These are phyloP conservation scores for Arvicanthis niloticus DNA, from an alignment of 2,113 vertebrate genomes.

Conservation along the genomic window DNA sequence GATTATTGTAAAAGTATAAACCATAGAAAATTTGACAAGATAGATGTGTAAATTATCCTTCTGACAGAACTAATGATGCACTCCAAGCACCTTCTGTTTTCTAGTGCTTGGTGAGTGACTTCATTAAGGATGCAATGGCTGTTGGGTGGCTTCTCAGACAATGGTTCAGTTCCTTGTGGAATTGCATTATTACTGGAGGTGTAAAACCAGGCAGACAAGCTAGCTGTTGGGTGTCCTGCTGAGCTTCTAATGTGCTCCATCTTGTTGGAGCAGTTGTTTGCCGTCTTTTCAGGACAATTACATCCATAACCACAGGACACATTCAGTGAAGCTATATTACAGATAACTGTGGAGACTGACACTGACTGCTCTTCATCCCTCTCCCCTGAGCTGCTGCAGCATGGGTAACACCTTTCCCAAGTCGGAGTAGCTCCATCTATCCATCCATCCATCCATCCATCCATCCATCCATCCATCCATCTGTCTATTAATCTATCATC, in stretches of 20 bases:
- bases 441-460: neutral
- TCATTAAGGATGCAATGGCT: slow-evolving; percentile 92
- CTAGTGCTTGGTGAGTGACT: slow-evolving; percentile 89
- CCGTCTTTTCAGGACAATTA: slow-evolving; percentile 91
- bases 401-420: slow-evolving; percentile 50
- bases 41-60: slow-evolving; percentile 99
- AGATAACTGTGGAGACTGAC: slow-evolving; percentile 84
- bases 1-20: slow-evolving; percentile 96
- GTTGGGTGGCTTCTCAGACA: slow-evolving; percentile 90
- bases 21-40: slow-evolving; percentile 99
- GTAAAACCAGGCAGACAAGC: slow-evolving; percentile 86
- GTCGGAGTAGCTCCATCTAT: neutral
- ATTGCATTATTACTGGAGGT: slow-evolving; percentile 90
- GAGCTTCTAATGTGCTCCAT: slow-evolving; percentile 93
- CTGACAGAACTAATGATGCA: slow-evolving; percentile 99
- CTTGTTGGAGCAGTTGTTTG: slow-evolving; percentile 93
- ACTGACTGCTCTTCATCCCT: slow-evolving; percentile 76
- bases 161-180: slow-evolving; percentile 93
- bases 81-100: slow-evolving; percentile 99
- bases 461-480: neutral
- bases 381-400: slow-evolving; percentile 58
- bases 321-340: slow-evolving; percentile 89
- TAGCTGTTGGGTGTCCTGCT: slow-evolving; percentile 90
- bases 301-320: slow-evolving; percentile 89
- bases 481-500: neutral